A percentile compares a stretch with the other conserved stretches of the same genome.
Evolutionary conservation across 2,888 invertebrate species (phyloP).

Genomic region (Dichetophora obliterata): DNA sequence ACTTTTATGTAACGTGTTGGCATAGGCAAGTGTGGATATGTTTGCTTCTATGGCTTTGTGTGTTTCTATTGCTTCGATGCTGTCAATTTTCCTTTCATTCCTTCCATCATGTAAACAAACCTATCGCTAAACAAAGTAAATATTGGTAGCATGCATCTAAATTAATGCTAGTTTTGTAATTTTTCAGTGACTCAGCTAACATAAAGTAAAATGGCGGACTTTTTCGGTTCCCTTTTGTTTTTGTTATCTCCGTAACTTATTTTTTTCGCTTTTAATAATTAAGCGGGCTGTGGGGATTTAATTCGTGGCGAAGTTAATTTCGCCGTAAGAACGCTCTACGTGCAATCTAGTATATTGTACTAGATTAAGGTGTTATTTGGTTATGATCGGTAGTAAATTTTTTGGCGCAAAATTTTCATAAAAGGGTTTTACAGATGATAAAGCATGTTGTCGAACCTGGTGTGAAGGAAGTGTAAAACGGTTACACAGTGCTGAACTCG

Average conservation of each 20-base stretch:
- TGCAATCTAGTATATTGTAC: slow-evolving; percentile 10
- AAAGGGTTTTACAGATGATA: no score
- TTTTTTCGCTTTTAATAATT: not conserved
- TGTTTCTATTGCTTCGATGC: slow-evolving; percentile 9
- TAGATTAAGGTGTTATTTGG: not conserved
- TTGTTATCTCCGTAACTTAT: not conserved
- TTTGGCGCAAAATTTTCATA: slow-evolving; percentile 44
- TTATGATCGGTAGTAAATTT: slow-evolving; percentile 35
- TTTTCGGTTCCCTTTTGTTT: not conserved
- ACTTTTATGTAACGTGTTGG: slow-evolving; percentile 56
- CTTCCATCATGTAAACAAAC: slow-evolving; percentile 19
- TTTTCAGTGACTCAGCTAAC: slow-evolving; percentile 11
- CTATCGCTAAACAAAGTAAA: not conserved
- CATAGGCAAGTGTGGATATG: slow-evolving; percentile 10
- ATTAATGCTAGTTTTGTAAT: not conserved
- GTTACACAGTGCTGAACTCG: no score
- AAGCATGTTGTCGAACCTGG: no score
- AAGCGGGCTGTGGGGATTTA: not conserved
- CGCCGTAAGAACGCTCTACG: not conserved
- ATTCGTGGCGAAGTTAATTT: slow-evolving; percentile 2
- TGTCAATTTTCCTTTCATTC: slow-evolving; percentile 21
- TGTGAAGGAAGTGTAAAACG: no score
- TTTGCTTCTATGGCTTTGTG: slow-evolving; percentile 12
- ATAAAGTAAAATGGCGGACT: slow-evolving; percentile 18
- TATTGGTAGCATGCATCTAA: not conserved